phyloP scores from a whole-genome alignment of 2,113 vertebrate genomes.

The Dasyornis broadbenti region DNA sequence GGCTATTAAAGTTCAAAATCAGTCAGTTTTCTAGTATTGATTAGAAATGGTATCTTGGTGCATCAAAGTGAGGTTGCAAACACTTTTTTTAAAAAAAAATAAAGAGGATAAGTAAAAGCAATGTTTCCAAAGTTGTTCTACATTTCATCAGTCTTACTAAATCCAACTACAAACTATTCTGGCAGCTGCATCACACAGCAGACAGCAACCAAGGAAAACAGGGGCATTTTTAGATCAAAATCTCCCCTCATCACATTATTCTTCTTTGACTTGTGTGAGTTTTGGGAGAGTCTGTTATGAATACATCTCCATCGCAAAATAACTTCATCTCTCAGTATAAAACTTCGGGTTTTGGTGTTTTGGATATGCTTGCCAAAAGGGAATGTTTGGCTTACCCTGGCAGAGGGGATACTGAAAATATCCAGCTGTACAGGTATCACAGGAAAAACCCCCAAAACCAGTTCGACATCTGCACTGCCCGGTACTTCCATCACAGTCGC shows the following conservation, averaged over 20 bases:
- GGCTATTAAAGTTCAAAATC: not conserved
- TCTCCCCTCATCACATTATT: not conserved
- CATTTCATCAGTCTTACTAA: not conserved
- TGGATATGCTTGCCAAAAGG: not conserved
- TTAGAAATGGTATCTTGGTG: not conserved
- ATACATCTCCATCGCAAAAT: not conserved
- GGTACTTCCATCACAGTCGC: not conserved
- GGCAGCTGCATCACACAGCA: not conserved
- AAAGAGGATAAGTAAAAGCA: not conserved
- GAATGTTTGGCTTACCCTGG: slow-evolving; percentile 26
- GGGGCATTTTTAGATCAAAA: not conserved
- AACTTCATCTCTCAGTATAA: not conserved
- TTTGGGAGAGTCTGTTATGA: not conserved
- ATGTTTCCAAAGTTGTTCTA: not conserved
- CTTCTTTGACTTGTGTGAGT: not conserved
- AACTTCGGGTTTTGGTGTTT: not conserved
- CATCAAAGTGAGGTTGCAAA: not conserved
- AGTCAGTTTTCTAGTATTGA: not conserved
- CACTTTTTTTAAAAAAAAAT: not conserved
- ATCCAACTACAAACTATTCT: not conserved
- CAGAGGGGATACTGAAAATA: slow-evolving; percentile 62
- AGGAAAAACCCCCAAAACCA: slow-evolving; percentile 47
- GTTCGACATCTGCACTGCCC: slow-evolving; percentile 44
- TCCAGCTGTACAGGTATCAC: slow-evolving; percentile 41
- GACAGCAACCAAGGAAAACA: not conserved